These are phyloP conservation scores for Ailuropoda melanoleuca DNA, from an alignment of 2,113 vertebrate genomes.

Conservation along the genomic window DNA sequence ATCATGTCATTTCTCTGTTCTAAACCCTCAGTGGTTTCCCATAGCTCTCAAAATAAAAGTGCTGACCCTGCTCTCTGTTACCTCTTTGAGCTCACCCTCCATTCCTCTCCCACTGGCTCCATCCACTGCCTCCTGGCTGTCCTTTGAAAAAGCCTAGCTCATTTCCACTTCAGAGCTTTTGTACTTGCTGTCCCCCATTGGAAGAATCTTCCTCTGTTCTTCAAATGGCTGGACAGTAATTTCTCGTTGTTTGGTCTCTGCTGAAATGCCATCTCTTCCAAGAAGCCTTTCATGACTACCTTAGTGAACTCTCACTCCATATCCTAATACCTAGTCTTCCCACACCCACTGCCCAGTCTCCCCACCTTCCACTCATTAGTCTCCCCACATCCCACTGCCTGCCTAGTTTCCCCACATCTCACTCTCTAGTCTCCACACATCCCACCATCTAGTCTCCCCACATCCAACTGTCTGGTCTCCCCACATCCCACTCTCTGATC, in stretches of 20 bases:
- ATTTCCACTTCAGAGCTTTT: neutral
- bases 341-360: too few species aligned
- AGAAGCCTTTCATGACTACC: neutral
- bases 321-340: neutral
- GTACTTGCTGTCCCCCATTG: neutral
- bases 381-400: too few species aligned
- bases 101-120: neutral
- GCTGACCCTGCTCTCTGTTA: too few species aligned
- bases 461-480: neutral
- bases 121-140: neutral
- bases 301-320: neutral
- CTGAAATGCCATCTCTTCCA: neutral
- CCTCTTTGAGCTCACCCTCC: neutral
- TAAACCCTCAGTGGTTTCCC: neutral
- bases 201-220: neutral
- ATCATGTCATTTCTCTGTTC: neutral
- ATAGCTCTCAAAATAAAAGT: neutral
- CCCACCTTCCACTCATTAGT: too few species aligned
- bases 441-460: neutral
- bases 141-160: neutral
- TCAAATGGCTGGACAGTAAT: too few species aligned
- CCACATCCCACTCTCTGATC: neutral
- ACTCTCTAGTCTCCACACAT: neutral
- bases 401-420: too few species aligned
- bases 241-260: neutral